Evolutionary conservation across 1,140 invertebrate genomes (phyloP).

Genomic region (Odontomachus brunneus): DNA sequence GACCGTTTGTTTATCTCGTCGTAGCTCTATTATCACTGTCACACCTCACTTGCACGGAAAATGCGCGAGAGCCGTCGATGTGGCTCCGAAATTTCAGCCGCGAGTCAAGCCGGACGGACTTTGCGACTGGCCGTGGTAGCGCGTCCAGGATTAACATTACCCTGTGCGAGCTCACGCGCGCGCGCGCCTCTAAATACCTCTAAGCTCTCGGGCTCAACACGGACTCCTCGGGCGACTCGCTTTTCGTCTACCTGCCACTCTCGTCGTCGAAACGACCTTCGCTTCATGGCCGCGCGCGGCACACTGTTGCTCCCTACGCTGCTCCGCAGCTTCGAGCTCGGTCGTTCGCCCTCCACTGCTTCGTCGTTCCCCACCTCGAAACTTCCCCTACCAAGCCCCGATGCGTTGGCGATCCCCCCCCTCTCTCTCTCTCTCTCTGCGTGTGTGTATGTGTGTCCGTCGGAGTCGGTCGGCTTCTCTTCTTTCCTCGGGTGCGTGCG

Average conservation of each 20-base stretch:
- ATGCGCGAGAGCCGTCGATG: background rate
- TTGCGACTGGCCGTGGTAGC: background rate
- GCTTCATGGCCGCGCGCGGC: constrained; percentile 78
- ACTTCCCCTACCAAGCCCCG: background rate
- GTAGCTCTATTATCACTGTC: background rate
- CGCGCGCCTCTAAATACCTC: background rate
- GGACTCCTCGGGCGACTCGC: background rate
- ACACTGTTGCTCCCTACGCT: constrained; percentile 81
- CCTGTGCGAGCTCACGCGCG: background rate
- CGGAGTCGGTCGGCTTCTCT: constrained; percentile 31
- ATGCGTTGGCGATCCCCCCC: constrained; percentile 21
- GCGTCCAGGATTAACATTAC: no score
- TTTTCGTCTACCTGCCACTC: background rate
- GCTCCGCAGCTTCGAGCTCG: constrained; percentile 62
- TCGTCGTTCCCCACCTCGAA: constrained; percentile 34
- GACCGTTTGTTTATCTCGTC: background rate
- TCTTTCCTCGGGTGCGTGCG: constrained; percentile 59
- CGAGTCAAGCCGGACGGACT: constrained; percentile 2
- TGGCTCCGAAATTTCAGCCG: background rate
- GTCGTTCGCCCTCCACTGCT: constrained; percentile 17
- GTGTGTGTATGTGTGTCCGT: background rate
- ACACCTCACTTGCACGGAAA: background rate
- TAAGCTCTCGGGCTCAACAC: background rate
- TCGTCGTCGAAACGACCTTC: constrained; percentile 53
- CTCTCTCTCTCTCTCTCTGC: no score